Percentiles rank a stretch among this genome's conserved stretches.
Evolutionary conservation across 2,113 vertebrate genomes (phyloP).

Genomic region (Choloepus hoffmanni): DNA sequence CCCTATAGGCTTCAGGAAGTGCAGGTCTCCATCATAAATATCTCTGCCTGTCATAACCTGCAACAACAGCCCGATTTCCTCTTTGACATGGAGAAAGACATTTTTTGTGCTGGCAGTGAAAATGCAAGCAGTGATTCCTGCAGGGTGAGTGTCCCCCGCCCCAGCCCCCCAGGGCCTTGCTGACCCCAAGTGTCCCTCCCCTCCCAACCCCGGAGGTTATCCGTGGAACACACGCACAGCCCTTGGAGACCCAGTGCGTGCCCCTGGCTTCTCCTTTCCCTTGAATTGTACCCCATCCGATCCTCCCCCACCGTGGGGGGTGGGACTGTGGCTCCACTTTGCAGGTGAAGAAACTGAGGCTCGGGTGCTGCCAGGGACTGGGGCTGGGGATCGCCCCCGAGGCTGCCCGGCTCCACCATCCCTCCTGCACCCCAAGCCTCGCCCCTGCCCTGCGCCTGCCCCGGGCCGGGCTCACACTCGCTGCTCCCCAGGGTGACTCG

Average conservation of each 20-base stretch:
- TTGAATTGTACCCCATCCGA: not conserved
- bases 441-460: fast-evolving
- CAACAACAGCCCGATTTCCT: fast-evolving
- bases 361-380: not conserved
- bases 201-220: no score
- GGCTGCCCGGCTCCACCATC: not conserved
- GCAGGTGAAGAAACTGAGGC: not conserved
- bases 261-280: not conserved
- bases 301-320: not conserved
- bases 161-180: not conserved
- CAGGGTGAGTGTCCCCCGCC: conserved; percentile 9
- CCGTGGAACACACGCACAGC: no score
- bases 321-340: not conserved
- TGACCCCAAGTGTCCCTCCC: not conserved
- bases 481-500: conserved; percentile 82
- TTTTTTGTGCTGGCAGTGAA: conserved; percentile 65
- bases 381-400: no score
- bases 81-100: not conserved
- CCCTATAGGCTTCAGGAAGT: conserved; percentile 63
- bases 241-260: not conserved
- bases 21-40: conserved; percentile 56
- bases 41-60: conserved; percentile 22
- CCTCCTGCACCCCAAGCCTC: not conserved
- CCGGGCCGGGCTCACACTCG: not conserved
- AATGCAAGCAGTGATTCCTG: conserved; percentile 59